Evolutionary conservation across 2,888 invertebrate genomes (phyloP).

Genomic region (Drosophila quinaria): DNA sequence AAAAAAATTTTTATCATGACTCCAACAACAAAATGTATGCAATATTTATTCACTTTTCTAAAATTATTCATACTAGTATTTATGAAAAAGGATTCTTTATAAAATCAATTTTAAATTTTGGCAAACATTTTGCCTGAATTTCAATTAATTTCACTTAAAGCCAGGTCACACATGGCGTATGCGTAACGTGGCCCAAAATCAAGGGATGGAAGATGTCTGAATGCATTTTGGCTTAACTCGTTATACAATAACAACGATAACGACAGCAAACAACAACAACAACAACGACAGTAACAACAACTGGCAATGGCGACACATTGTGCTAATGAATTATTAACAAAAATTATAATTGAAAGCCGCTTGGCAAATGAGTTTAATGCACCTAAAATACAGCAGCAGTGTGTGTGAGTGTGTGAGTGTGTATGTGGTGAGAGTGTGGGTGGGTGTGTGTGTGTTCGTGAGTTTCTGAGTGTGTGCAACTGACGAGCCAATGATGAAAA

Average conservation of each 20-base stretch:
- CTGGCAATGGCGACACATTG: constrained; percentile 67
- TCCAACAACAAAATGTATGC: not conserved
- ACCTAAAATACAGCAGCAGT: constrained; percentile 33
- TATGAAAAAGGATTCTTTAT: not conserved
- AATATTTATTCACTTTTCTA: not conserved
- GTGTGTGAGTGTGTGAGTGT: not conserved
- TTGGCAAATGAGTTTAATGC: constrained; percentile 79
- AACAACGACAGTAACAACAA: constrained; percentile 31
- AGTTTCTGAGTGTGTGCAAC: constrained; percentile 15
- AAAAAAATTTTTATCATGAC: not conserved
- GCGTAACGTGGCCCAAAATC: constrained; percentile 21
- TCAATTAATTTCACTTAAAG: constrained; percentile 27
- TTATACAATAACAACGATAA: constrained; percentile 32
- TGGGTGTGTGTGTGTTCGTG: not conserved
- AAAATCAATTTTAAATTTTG: not conserved
- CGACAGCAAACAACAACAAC: constrained; percentile 2
- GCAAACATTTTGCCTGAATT: constrained; percentile 2
- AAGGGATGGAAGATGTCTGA: constrained; percentile 37
- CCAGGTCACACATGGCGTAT: constrained; percentile 63
- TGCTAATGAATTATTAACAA: constrained; percentile 84
- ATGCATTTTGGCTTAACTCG: constrained; percentile 51
- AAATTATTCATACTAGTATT: not conserved
- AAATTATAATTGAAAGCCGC: constrained; percentile 84
- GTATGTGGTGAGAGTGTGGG: not conserved
- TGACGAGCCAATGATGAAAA: constrained; percentile 42